Conservation (phyloP, 2,797 vertebrate species). For the Chrysocyon brachyurus region DNA sequence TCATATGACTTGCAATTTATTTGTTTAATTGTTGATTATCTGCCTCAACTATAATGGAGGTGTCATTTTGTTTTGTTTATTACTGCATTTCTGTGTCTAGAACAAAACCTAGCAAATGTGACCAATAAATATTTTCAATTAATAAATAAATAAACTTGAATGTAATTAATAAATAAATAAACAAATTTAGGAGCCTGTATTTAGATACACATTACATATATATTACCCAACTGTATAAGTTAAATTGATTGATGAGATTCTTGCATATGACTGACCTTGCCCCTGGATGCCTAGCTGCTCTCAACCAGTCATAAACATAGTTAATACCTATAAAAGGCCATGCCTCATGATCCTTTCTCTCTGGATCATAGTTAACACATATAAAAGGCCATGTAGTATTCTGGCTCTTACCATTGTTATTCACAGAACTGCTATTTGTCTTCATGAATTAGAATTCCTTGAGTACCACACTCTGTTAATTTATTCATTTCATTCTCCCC, state of each 20-base stretch:
- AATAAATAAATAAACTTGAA: not conserved
- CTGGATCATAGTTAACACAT: not conserved
- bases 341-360: not conserved
- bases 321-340: not conserved
- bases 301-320: not conserved
- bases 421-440: not conserved
- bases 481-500: not conserved
- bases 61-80: not conserved
- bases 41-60: not conserved
- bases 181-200: not conserved
- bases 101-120: not conserved
- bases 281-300: not conserved
- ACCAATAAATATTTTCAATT: not conserved
- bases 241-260: constrained; percentile 13
- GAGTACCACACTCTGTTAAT: not conserved
- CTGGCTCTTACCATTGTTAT: not conserved
- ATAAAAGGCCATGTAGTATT: not conserved
- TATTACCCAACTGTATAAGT: not conserved
- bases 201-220: not conserved
- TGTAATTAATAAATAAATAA: not conserved
- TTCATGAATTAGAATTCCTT: not conserved
- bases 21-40: not conserved
- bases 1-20: not conserved
- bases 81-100: not conserved
- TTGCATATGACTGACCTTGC: not conserved